phyloP scores from a whole-genome alignment of 2,113 vertebrate species.

The Erpornis zantholeuca region DNA sequence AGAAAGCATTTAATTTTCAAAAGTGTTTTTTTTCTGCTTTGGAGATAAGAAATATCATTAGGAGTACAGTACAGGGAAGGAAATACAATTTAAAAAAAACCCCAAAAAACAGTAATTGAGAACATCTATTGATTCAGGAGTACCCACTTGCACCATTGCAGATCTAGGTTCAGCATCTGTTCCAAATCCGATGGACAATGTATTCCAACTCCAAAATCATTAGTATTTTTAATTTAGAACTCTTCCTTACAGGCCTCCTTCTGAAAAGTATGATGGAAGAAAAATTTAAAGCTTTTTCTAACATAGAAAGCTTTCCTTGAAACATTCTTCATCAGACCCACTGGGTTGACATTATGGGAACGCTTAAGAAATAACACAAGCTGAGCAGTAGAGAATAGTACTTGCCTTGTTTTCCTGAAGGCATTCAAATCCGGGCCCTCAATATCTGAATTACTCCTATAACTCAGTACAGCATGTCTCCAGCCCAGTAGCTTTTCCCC shows the following conservation, averaged over 20 bases:
- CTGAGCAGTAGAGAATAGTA: not conserved
- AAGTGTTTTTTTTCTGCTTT: not conserved
- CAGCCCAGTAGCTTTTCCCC: not conserved
- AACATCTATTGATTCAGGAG: not conserved
- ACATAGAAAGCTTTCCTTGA: not conserved
- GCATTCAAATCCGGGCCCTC: not conserved
- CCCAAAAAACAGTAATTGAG: not conserved
- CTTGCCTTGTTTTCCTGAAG: not conserved
- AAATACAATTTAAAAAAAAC: not conserved
- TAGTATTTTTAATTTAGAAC: not conserved
- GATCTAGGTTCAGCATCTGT: not conserved
- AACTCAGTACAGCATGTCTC: not conserved
- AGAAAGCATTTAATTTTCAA: not conserved
- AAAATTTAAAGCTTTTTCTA: not conserved
- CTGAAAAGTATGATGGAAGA: not conserved
- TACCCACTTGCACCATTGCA: not conserved
- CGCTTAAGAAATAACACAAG: not conserved
- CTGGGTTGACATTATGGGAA: not conserved
- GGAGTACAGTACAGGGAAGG: not conserved
- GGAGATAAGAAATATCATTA: not conserved
- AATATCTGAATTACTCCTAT: not conserved
- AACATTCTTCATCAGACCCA: not conserved
- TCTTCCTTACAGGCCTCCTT: not conserved
- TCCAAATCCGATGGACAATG: not conserved
- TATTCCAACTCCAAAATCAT: not conserved